These are phyloP conservation scores for Unio pictorum DNA, from an alignment of 2,888 invertebrate species.

Conservation along the genomic window DNA sequence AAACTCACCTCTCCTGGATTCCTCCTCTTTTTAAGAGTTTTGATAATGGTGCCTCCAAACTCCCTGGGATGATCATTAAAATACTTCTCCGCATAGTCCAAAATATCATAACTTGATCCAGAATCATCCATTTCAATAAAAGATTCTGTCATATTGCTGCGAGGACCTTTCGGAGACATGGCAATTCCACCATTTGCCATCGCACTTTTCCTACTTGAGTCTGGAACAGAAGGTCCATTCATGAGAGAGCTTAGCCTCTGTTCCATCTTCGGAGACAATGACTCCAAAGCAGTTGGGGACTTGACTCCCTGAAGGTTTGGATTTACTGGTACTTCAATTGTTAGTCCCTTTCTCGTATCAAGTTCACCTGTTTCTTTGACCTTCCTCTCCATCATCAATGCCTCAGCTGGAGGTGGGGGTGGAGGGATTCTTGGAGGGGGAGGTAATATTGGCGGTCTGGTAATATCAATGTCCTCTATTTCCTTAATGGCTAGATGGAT, in stretches of 20 bases:
- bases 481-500: conserved; percentile 45
- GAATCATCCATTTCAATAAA: conserved; percentile 26
- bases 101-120: conserved; percentile 80
- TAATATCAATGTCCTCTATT: conserved; percentile 40
- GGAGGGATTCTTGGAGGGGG: conserved; percentile 47
- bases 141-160: conserved; percentile 25
- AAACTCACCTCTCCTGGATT: conserved; percentile 48
- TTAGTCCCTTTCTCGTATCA: conserved; percentile 22
- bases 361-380: conserved; percentile 28
- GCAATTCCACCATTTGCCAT: conserved; percentile 24
- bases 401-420: conserved; percentile 36
- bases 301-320: conserved; percentile 20
- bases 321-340: conserved; percentile 25
- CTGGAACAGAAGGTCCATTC: conserved; percentile 13
- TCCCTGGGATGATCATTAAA: conserved; percentile 84
- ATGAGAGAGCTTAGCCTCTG: conserved; percentile 42
- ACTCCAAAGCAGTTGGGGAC: conserved; percentile 33
- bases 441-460: conserved; percentile 28
- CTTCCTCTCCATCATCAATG: conserved; percentile 13
- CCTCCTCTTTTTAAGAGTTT: conserved; percentile 61
- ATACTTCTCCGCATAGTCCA: conserved; percentile 94
- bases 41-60: conserved; percentile 63
- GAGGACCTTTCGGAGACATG: conserved; percentile 24
- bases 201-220: conserved; percentile 4
- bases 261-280: conserved; percentile 50